These are phyloP conservation scores for Campopleginae sp. DNA, from an alignment of 2,888 invertebrate species.

Conservation along the genomic window DNA sequence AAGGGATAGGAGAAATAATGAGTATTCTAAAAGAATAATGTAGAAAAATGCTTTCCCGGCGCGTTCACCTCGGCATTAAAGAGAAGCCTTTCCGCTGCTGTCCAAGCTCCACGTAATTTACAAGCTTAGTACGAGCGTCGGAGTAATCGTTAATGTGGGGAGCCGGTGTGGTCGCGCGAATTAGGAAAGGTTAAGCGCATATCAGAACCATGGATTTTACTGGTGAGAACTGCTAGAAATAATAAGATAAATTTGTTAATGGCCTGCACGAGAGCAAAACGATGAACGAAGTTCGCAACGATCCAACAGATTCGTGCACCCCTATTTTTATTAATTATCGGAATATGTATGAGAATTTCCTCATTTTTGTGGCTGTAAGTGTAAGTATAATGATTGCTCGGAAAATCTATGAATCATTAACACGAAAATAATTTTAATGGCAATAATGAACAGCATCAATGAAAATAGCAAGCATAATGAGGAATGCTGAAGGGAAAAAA, in stretches of 20 bases:
- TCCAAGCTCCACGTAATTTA: slow-evolving; percentile 44
- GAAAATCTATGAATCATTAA: slow-evolving; percentile 8
- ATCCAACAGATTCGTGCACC: not conserved
- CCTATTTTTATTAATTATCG: not conserved
- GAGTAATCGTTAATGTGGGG: slow-evolving; percentile 39
- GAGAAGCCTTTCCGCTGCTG: slow-evolving; percentile 43
- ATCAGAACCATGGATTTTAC: slow-evolving; percentile 41
- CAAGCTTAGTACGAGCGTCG: slow-evolving; percentile 40
- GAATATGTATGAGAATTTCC: not conserved
- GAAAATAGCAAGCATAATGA: slow-evolving; percentile 26
- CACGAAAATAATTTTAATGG: slow-evolving; percentile 40
- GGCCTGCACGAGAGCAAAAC: not conserved
- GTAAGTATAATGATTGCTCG: slow-evolving; percentile 32
- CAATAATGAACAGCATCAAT: slow-evolving; percentile 56
- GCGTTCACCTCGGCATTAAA: slow-evolving; percentile 45
- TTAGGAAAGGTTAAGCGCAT: slow-evolving; percentile 60
- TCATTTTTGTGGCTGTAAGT: slow-evolving; percentile 10
- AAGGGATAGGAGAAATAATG: not conserved
- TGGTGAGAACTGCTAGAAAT: slow-evolving; percentile 30
- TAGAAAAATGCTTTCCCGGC: not conserved
- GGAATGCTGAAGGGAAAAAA: slow-evolving; percentile 17
- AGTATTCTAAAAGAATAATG: slow-evolving; percentile 17
- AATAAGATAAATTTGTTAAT: slow-evolving; percentile 30
- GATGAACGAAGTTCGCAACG: slow-evolving; percentile 13
- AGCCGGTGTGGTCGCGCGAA: slow-evolving; percentile 46